A percentile compares a stretch with the other conserved stretches of the same genome.
Conservation (phyloP, 35 echinoderm and acorn worm species). For the Eucidaris tribuloides region DNA sequence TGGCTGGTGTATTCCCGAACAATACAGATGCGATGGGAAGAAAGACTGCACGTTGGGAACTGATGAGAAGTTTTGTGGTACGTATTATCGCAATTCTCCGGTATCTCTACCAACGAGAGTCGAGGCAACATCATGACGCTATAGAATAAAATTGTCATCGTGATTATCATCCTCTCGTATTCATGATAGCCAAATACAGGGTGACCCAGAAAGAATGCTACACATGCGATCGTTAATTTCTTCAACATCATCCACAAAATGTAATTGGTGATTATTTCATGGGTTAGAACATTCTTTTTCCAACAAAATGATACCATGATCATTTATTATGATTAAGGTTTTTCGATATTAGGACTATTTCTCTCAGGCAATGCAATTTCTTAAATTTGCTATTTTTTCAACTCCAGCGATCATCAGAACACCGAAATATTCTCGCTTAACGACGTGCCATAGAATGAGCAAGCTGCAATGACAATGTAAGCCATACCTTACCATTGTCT, state of each 20-base stretch:
- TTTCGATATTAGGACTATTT: no score
- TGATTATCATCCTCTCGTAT: neutral
- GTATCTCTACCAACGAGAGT: neutral
- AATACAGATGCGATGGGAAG: neutral
- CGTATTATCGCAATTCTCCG: neutral
- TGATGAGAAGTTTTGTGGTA: conserved; percentile 5
- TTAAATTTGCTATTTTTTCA: no score
- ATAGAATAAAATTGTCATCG: neutral
- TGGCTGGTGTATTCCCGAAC: conserved; percentile 10
- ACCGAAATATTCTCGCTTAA: no score
- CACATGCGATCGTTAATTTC: neutral
- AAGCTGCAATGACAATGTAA: no score
- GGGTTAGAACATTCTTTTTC: no score
- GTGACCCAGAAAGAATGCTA: neutral
- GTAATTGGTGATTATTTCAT: no score
- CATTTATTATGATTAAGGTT: no score
- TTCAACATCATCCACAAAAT: neutral
- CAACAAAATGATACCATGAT: no score
- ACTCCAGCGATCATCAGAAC: no score
- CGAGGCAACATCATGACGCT: neutral
- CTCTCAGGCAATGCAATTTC: no score
- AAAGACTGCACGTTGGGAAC: conserved; percentile 1
- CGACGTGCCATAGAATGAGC: no score
- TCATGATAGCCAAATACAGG: neutral
- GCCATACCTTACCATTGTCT: no score